Evolutionary conservation across 2,797 vertebrate species (phyloP), one percentile per base, ranked within the genome.

Genomic region (Acridotheres tristis): DNA sequence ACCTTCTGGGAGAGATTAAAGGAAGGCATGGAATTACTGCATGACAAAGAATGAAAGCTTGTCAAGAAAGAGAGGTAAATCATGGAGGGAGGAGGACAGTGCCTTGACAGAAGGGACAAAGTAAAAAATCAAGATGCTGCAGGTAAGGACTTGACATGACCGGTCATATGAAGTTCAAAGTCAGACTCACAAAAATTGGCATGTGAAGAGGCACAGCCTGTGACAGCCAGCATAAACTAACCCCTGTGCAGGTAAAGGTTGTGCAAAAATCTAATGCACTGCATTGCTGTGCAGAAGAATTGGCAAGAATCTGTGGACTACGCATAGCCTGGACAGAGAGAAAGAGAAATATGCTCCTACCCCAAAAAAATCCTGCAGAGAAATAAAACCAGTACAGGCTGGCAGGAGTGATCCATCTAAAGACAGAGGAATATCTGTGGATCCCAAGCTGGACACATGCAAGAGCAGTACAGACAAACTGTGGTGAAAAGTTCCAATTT

Each of bases 71-170:
- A 67, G 84, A 89, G 20, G 73, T 91, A 95, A 94, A 91, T 96
- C 85, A 86, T 10, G 36, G 73, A 53, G 76, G 69, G 51, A 89
- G 94, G 85, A 95, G 91, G 91, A 91, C 85, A 78, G 66, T 53
- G 61, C 75, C 87, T 89, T 94, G 87, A 95, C 83, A 94, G 65
- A 91, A 94, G 78, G 88, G 89, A 78, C 82, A 66, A 88, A 94
- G 76, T 88, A 9, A 95, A 96, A 95, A 93, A 92, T 86, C 73
- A 94, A 80, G 66, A 84, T 51, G 71, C 36, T 77, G 66, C 79
- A 90, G 69, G 82, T 90, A 85, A 94, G 84, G 58, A 63, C 79
- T 92, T 93, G 79, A 85, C 0, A 6, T 9, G 17, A 72, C 8
- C 48, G 89, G 85, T 96, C 79, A 32, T 22, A 32, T 16, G 67